phyloP scores from a whole-genome alignment of 2,888 invertebrate species.

The Euplexia lucipara region DNA sequence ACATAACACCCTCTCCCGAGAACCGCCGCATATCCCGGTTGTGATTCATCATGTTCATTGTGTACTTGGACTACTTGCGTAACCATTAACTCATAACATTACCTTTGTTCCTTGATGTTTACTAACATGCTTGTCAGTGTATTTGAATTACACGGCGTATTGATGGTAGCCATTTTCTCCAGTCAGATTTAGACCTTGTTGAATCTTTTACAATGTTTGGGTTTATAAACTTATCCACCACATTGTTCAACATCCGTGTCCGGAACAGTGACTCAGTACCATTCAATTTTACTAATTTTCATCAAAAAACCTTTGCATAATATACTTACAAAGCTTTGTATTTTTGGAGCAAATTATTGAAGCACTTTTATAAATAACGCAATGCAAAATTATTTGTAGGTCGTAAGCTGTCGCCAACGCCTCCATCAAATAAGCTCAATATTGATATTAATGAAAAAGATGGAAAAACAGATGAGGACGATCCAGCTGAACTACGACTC shows the following conservation, averaged over 20 bases:
- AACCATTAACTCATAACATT: conserved; percentile 56
- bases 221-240: conserved; percentile 54
- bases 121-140: conserved; percentile 83
- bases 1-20: conserved; percentile 69
- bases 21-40: conserved; percentile 62
- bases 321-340: conserved; percentile 53
- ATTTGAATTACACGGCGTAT: conserved; percentile 78
- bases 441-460: conserved; percentile 93
- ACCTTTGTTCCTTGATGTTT: conserved; percentile 69
- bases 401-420: conserved; percentile 93
- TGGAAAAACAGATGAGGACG: conserved; percentile 95
- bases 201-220: conserved; percentile 70
- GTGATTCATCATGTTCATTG: conserved; percentile 69
- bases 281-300: conserved; percentile 65
- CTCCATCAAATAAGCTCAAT: conserved; percentile 92
- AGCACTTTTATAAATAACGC: conserved; percentile 27
- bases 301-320: conserved; percentile 55
- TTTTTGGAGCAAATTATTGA: conserved; percentile 19
- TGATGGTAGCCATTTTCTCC: conserved; percentile 91
- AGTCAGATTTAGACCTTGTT: conserved; percentile 72
- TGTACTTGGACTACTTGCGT: conserved; percentile 66
- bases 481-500: conserved; percentile 95
- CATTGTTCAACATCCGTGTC: conserved; percentile 52
- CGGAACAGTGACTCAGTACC: conserved; percentile 58
- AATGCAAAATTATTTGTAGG: conserved; percentile 81